Conservation (phyloP, 2,797 vertebrate species). For the Coregonus sp. region DNA sequence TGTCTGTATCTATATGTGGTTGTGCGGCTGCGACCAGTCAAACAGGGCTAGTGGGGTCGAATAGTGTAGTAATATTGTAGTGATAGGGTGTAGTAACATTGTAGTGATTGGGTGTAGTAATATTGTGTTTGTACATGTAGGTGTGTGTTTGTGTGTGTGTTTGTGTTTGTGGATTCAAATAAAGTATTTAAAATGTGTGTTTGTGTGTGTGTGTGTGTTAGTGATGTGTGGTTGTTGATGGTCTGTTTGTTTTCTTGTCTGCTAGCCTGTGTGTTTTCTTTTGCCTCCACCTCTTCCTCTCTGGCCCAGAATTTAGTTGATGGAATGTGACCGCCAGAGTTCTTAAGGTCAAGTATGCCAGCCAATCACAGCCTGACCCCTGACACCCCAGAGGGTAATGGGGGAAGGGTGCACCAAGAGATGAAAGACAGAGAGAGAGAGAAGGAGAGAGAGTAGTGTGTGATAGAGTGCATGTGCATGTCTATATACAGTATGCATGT, state of each 20-base stretch:
- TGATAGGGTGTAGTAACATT: conserved; percentile 3
- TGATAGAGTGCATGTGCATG: conserved; percentile 44
- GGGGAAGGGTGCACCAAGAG: conserved; percentile 48
- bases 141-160: conserved; percentile 23
- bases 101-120: conserved; percentile 18
- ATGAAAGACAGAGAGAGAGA: conserved; percentile 45
- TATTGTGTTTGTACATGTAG: conserved; percentile 25
- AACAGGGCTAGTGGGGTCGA: conserved; percentile 36
- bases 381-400: conserved; percentile 21
- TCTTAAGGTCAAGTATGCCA: conserved; percentile 56
- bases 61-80: conserved; percentile 18
- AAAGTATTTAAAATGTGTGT: neutral
- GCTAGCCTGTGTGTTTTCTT: conserved; percentile 54
- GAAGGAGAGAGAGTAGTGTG: conserved; percentile 30
- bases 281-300: conserved; percentile 46
- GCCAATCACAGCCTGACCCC: conserved; percentile 47
- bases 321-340: conserved; percentile 54
- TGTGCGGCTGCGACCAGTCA: conserved; percentile 43
- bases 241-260: conserved; percentile 52
- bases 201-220: conserved; percentile 3
- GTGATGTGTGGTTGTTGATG: conserved; percentile 29
- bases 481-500: conserved; percentile 19
- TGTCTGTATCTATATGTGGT: conserved; percentile 6
- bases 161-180: neutral
- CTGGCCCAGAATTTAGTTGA: conserved; percentile 42